Conservation (phyloP, 1,140 invertebrate species). For the Chironomus striatipennis region DNA sequence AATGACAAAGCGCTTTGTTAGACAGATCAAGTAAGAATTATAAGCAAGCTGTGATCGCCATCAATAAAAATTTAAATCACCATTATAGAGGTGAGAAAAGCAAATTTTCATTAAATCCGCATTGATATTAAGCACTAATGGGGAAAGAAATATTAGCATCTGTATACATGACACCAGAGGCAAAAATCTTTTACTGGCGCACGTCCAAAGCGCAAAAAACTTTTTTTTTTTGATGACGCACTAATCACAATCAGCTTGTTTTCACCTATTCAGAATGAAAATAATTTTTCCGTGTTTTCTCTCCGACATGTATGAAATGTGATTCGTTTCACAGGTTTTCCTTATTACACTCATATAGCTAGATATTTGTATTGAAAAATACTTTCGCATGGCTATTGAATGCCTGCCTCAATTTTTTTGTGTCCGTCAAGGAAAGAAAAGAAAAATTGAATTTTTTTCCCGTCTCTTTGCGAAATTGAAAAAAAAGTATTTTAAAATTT, state of each 20-base stretch:
- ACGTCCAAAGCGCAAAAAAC: slow-evolving; percentile 16
- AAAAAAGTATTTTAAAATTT: neutral
- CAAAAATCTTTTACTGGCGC: neutral
- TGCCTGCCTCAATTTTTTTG: slow-evolving; percentile 7
- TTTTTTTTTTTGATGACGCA: slow-evolving; percentile 3
- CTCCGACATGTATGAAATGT: neutral
- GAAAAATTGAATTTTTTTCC: neutral
- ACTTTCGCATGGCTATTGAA: neutral
- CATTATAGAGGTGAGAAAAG: too few relatives aligned
- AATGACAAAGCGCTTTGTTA: too few relatives aligned
- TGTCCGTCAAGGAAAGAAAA: neutral
- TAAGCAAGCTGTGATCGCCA: neutral
- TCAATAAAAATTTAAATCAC: neutral
- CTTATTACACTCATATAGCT: neutral
- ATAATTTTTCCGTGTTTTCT: slow-evolving; percentile 17
- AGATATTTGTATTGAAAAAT: neutral
- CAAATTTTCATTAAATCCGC: too few relatives aligned
- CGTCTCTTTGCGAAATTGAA: neutral
- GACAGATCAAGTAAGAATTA: neutral
- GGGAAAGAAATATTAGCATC: too few relatives aligned
- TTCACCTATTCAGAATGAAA: slow-evolving; percentile 4
- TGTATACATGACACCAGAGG: neutral
- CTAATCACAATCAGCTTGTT: slow-evolving; percentile 22
- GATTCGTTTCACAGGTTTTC: slow-evolving; percentile 19
- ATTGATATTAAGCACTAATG: too few relatives aligned